A percentile compares a stretch with the other conserved stretches of the same genome.
Conservation (phyloP, 2,797 vertebrate genomes). For the Oreortyx pictus region DNA sequence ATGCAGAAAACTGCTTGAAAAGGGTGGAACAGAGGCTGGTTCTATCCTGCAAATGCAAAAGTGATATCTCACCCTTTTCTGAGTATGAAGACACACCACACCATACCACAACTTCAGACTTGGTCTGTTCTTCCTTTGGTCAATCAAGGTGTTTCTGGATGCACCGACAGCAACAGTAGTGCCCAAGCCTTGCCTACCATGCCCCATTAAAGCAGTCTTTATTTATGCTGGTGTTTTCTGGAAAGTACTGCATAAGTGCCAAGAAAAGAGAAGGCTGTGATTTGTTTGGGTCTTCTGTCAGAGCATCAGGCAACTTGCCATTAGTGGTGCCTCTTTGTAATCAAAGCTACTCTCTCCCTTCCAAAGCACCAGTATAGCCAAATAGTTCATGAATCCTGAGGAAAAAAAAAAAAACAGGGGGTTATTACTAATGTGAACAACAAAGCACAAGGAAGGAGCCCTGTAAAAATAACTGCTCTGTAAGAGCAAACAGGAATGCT, state of each 20-base stretch:
- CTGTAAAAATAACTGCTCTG: neutral
- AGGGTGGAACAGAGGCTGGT: constrained; percentile 11
- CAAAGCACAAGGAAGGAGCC: neutral
- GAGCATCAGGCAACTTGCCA: constrained; percentile 1
- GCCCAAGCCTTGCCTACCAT: neutral
- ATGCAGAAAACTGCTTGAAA: constrained; percentile 50
- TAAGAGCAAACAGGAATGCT: neutral
- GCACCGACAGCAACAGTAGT: neutral
- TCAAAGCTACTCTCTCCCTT: neutral
- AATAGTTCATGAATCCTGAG: neutral
- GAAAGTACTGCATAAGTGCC: neutral
- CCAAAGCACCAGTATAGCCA: neutral
- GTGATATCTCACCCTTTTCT: neutral
- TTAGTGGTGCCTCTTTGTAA: neutral
- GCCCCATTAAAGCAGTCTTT: neutral
- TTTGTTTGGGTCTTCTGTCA: constrained; percentile 51
- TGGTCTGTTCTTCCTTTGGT: neutral
- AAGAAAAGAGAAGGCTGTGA: neutral
- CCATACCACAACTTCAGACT: neutral
- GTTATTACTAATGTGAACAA: neutral
- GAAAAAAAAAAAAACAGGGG: neutral
- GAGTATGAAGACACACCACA: neutral
- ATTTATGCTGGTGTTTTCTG: neutral
- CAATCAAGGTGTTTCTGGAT: neutral
- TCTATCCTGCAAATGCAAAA: neutral